Base-by-base conservation (phyloP, 2,113 vertebrate genomes). In the Siniperca chuatsi region DNA sequence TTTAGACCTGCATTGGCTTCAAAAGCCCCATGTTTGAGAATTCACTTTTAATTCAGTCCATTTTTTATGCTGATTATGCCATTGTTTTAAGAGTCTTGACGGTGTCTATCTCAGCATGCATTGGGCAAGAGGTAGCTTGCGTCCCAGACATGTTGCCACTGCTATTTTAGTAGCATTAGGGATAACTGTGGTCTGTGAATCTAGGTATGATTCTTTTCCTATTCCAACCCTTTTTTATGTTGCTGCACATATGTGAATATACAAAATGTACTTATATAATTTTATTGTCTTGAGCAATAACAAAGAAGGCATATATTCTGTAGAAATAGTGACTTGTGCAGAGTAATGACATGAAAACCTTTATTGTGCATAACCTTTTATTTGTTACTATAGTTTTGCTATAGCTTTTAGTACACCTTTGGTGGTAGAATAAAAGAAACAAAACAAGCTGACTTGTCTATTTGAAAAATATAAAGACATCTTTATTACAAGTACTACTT, bases 331-430 rank as follows among this genome's bases (percentile, higher is more conserved):
- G 78, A 64, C 2, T 10, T 25, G 6, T 68, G 61, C 40, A 40
- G 10, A 84, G 25, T 79, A 83, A 75, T 72, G 23, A 79, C 74
- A 81, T 9, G 21, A 73, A 48, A 29, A 42, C 6, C 3, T 62
- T 67, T 29, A 61, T 23, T 72, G 76, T 90, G 67, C 21, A 81
- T 87, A 60, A 87, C 70, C 52, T 95, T 95, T 95, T 95, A 95
- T 95, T 95, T 69, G 48, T 82, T 60, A 77, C 61, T 79, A 68
- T 87, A 74, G 33, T 64, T 87, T 87, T 20, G 76, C 76, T 83
- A 72, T 85, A 81, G 50, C 62, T 66, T 87, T 90, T 72, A 81
- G 37, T 76, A 89, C 60, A 89, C 82, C 29, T 87, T 89, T 92
- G 71, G 62, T 79, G 75, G 72, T 55, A 67, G 16, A 74, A 48